Evolutionary conservation across 2,797 vertebrate species (phyloP).

Genomic region (Vipera ursinii): DNA sequence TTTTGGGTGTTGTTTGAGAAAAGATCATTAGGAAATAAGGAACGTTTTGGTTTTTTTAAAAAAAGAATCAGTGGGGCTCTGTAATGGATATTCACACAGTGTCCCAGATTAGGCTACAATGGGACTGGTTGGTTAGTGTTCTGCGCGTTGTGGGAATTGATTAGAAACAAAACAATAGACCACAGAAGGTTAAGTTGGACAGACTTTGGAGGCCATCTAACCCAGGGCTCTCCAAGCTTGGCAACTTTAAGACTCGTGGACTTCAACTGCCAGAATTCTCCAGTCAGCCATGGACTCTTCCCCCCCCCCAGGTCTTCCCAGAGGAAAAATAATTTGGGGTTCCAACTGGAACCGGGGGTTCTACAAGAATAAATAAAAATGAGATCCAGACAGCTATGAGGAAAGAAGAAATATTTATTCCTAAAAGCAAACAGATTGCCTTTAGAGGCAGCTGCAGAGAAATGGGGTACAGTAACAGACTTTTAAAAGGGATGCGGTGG

Average conservation of each 20-base stretch:
- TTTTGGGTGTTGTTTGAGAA: not conserved
- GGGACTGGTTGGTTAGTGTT: not conserved
- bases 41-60: not conserved
- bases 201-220: not conserved
- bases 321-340: too few relatives aligned
- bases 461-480: too few relatives aligned
- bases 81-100: not conserved
- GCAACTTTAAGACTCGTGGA: not conserved
- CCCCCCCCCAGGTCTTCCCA: too few relatives aligned
- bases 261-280: too few relatives aligned
- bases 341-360: too few relatives aligned
- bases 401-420: too few relatives aligned
- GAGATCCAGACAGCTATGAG: too few relatives aligned
- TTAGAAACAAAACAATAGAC: not conserved
- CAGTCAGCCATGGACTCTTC: too few relatives aligned
- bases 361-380: too few relatives aligned
- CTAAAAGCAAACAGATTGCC: too few relatives aligned
- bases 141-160: not conserved
- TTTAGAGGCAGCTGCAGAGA: too few relatives aligned
- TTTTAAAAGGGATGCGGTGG: too few relatives aligned
- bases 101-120: not conserved
- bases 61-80: not conserved
- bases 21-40: not conserved
- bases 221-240: not conserved
- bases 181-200: not conserved